Base-by-base conservation (phyloP, 2,797 vertebrate genomes). In the Phoeniculus purpureus region DNA sequence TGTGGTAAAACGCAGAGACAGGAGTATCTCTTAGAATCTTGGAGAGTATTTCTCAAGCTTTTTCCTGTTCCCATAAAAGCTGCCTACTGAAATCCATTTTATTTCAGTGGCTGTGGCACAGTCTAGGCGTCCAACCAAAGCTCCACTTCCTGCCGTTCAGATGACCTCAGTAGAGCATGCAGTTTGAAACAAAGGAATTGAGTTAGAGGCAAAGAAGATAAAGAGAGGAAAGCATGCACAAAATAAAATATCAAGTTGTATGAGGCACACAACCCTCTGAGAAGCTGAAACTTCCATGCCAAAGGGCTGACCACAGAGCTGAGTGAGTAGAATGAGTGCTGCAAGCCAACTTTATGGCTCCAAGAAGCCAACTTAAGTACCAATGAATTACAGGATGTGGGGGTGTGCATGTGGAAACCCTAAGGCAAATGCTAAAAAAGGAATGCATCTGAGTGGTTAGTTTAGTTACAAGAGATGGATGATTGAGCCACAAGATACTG, bases 371-470 rank as follows among this genome's bases (percentile, higher is more conserved):
- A 58, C 9, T 64, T 64, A 59, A 47, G 18, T 12, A 74, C 58
- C 10, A 83, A 37, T n/a, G 13, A 84, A 70, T 77, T 54, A 89
- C n/a, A 70, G 6, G 7, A 40, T 10, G 40, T 40, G 40, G 40
- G 40, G 40, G 3, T 2, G 2, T 0, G 3, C n/a, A 26, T n/a
- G n/a, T n/a, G n/a, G n/a, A 45, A 23, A 0, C 0, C 4, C 34
- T 52, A 66, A 58, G n/a, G 22, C 8, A 81, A 67, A 78, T 12
- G 5, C 4, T 48, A 59, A 89, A 85, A 32, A 54, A 21, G 1
- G 51, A 23, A 32, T 40, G 89, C 65, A 87, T 74, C 32, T 8
- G 26, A 89, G 22, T 31, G 55, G 32, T 78, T 55, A 72, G 9
- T 48, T 92, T 52, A 77, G 16, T 67, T 40, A 55, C 8, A 27